Conservation (phyloP, 2,113 vertebrate genomes). For the Oceanodroma tethys region DNA sequence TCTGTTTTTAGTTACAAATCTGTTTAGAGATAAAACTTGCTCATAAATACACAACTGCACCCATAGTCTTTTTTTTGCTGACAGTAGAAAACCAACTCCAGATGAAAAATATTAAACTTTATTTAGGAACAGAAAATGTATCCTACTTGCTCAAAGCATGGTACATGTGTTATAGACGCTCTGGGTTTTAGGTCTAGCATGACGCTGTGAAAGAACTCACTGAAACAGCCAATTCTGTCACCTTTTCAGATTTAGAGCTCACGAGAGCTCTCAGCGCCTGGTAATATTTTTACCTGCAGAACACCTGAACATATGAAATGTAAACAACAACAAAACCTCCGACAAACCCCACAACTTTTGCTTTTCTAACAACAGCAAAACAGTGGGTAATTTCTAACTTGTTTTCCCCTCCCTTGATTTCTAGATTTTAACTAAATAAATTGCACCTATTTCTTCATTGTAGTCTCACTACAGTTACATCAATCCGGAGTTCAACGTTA, state of each 20-base stretch:
- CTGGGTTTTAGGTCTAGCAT: not conserved
- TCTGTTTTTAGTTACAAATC: conserved; percentile 85
- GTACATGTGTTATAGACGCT: not conserved
- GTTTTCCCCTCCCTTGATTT: not conserved
- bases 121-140: conserved; percentile 43
- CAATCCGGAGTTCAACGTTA: not conserved
- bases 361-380: not conserved
- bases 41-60: conserved; percentile 77
- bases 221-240: conserved; percentile 1
- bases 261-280: not conserved
- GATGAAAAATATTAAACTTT: conserved; percentile 71
- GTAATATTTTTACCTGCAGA: not conserved
- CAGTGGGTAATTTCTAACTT: not conserved
- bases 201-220: not conserved
- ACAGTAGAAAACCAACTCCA: conserved; percentile 69
- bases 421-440: not conserved
- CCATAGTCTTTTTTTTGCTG: conserved; percentile 60
- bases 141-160: not conserved
- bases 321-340: not conserved
- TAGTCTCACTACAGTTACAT: not conserved
- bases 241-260: not conserved
- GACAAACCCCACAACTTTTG: not conserved
- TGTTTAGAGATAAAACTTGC: conserved; percentile 80
- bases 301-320: not conserved
- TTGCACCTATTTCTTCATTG: not conserved